Evolutionary conservation across 53 echinoderm and acorn worm genomes (phyloP).

Genomic region (Patiria pectinifera): DNA sequence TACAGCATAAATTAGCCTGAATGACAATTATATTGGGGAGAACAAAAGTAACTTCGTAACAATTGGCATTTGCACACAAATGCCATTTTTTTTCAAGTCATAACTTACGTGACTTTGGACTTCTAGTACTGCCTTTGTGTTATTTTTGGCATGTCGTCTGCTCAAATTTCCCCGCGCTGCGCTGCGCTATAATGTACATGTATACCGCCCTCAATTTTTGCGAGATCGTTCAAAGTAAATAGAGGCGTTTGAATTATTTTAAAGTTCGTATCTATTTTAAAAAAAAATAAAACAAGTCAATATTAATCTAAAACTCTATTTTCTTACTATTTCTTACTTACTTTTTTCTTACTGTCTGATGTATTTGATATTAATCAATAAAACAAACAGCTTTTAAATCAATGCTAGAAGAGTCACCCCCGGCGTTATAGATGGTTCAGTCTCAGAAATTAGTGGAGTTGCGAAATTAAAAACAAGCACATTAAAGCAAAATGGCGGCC

Average conservation of each 20-base stretch:
- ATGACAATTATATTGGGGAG: background rate
- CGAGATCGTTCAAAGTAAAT: background rate
- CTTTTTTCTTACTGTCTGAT: too few relatives aligned
- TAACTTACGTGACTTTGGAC: too few relatives aligned
- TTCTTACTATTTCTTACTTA: too few relatives aligned
- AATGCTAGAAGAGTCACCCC: background rate
- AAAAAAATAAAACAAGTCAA: too few relatives aligned
- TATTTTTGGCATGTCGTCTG: too few relatives aligned
- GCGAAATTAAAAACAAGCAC: background rate
- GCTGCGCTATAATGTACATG: background rate
- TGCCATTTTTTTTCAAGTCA: too few relatives aligned
- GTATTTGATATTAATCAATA: too few relatives aligned
- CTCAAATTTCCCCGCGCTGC: background rate
- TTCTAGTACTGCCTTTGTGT: too few relatives aligned
- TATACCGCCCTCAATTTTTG: background rate
- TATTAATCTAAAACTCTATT: too few relatives aligned
- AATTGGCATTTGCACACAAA: background rate
- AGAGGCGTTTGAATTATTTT: background rate
- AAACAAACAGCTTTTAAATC: background rate
- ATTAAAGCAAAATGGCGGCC: conserved; percentile 9
- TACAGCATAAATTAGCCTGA: too few relatives aligned
- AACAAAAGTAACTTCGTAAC: conserved; percentile 8
- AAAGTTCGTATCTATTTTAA: background rate
- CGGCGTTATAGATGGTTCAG: background rate
- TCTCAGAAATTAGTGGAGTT: background rate